Percentiles rank a stretch among this genome's conserved stretches.
phyloP scores from a whole-genome alignment of 2,888 invertebrate species.

The Ceraclea dissimilis region DNA sequence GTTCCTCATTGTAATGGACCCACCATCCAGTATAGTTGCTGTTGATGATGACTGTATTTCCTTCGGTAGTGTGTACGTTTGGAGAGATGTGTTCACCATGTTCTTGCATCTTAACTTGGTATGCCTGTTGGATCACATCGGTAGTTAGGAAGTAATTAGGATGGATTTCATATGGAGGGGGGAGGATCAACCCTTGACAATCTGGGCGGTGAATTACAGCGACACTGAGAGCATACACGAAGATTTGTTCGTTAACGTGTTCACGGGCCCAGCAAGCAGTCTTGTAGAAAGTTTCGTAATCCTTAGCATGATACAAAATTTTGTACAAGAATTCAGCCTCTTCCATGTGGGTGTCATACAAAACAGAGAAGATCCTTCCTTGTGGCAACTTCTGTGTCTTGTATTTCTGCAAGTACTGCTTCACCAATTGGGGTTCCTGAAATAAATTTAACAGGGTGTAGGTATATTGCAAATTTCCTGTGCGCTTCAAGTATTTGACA shows the following conservation, averaged over 20 bases:
- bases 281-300: slow-evolving; percentile 61
- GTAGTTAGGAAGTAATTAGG: slow-evolving; percentile 64
- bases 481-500: too few relatives aligned
- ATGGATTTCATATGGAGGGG: slow-evolving; percentile 64
- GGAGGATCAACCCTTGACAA: slow-evolving; percentile 56
- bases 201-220: slow-evolving; percentile 59
- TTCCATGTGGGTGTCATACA: slow-evolving; percentile 48
- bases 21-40: slow-evolving; percentile 57
- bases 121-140: slow-evolving; percentile 58
- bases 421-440: slow-evolving; percentile 45
- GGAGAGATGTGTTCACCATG: slow-evolving; percentile 35
- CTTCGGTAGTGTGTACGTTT: slow-evolving; percentile 34
- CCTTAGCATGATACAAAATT: slow-evolving; percentile 61
- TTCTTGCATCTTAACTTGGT: slow-evolving; percentile 48
- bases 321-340: slow-evolving; percentile 59
- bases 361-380: slow-evolving; percentile 51
- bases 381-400: slow-evolving; percentile 49
- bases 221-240: slow-evolving; percentile 54
- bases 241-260: slow-evolving; percentile 61
- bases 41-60: slow-evolving; percentile 47
- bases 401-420: slow-evolving; percentile 48
- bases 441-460: too few relatives aligned
- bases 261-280: slow-evolving; percentile 62
- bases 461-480: too few relatives aligned
- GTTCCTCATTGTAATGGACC: slow-evolving; percentile 46